phyloP scores from a whole-genome alignment of 2,113 vertebrate species.

The Rhinogobius similis region DNA sequence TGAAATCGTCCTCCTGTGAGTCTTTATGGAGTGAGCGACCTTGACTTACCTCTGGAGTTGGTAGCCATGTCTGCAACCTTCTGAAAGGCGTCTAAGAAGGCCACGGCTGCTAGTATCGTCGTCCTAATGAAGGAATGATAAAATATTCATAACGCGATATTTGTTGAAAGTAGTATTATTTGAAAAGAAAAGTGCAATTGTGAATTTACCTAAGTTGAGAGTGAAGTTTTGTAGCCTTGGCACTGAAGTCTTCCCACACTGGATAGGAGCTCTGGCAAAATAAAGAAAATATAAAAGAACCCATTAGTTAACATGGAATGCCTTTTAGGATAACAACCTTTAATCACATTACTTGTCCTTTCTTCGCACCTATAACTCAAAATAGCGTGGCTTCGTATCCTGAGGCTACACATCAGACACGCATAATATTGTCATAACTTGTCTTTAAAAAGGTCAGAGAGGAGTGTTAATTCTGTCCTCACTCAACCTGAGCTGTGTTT shows the following conservation, averaged over 20 bases:
- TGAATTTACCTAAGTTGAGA: slow-evolving; percentile 90
- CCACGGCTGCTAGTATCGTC: slow-evolving; percentile 92
- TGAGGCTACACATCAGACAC: slow-evolving; percentile 4
- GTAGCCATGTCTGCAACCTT: slow-evolving; percentile 99
- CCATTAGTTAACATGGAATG: slow-evolving; percentile 5
- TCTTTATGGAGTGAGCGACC: neutral
- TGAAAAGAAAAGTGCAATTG: neutral
- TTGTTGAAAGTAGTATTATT: too few species aligned
- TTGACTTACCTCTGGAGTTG: slow-evolving; percentile 90
- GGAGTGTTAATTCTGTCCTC: slow-evolving; percentile 9
- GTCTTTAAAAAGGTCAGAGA: slow-evolving; percentile 24
- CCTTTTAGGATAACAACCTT: neutral
- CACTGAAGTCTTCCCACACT: slow-evolving; percentile 98
- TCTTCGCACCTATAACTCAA: neutral
- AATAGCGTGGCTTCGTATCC: neutral
- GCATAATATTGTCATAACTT: slow-evolving; percentile 10
- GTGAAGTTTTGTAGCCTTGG: slow-evolving; percentile 97
- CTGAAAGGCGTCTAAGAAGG: slow-evolving; percentile 98
- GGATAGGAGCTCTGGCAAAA: slow-evolving; percentile 91
- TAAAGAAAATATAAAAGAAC: slow-evolving; percentile 27
- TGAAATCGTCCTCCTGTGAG: neutral
- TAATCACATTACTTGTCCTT: neutral
- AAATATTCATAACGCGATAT: slow-evolving; percentile 12
- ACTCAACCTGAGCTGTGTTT: neutral
- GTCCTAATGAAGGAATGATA: slow-evolving; percentile 80